phyloP scores from a whole-genome alignment of 1,140 invertebrate genomes.

The Varroa destructor region DNA sequence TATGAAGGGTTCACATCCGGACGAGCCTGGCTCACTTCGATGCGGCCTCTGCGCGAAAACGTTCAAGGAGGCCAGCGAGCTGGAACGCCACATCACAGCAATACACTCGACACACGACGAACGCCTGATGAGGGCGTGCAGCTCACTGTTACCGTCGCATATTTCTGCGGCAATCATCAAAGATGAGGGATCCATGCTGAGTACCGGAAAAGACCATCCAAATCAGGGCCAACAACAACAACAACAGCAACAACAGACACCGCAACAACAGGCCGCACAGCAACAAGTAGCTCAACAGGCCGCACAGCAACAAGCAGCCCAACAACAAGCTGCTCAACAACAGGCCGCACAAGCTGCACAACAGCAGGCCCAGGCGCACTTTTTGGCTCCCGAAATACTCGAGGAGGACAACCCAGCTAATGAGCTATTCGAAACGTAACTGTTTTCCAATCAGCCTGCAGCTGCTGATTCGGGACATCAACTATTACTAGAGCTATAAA shows the following conservation, averaged over 20 bases:
- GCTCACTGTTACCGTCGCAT: conserved; percentile 5
- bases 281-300: too few species aligned
- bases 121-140: conserved; percentile 18
- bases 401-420: conserved; percentile 11
- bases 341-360: too few species aligned
- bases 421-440: conserved; percentile 15
- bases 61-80: conserved; percentile 14
- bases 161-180: neutral
- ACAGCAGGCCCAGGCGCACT: conserved; percentile 9
- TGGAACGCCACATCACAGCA: conserved; percentile 8
- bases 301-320: too few species aligned
- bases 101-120: conserved; percentile 22
- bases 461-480: too few species aligned
- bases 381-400: conserved; percentile 15
- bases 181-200: conserved; percentile 18
- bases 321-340: too few species aligned
- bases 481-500: too few species aligned
- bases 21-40: conserved; percentile 6
- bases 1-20: conserved; percentile 22
- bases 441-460: too few species aligned
- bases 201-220: neutral
- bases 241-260: too few species aligned
- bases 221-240: too few species aligned
- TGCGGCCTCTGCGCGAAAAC: conserved; percentile 14
- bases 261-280: too few species aligned